Evolutionary conservation across 2,797 vertebrate genomes (phyloP).

Genomic region (Falco columbarius): DNA sequence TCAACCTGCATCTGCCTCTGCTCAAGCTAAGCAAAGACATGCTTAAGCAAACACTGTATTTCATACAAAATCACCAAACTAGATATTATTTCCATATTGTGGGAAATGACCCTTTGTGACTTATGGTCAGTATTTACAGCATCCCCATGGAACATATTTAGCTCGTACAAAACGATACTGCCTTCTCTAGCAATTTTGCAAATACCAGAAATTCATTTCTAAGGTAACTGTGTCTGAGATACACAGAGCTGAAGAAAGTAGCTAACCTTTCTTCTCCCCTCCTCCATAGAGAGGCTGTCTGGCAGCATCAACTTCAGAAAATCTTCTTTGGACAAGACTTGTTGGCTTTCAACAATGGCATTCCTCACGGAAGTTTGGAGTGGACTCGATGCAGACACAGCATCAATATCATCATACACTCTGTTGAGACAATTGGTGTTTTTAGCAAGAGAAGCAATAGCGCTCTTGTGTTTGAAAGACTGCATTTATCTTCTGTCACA

Average conservation of each 20-base stretch:
- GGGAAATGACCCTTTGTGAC: background rate
- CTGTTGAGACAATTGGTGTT: conserved; percentile 75
- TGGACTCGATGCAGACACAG: conserved; percentile 76
- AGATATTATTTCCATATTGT: background rate
- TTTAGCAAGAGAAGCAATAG: conserved; percentile 5
- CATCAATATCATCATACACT: conserved; percentile 83
- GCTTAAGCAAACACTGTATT: background rate
- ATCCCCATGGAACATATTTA: background rate
- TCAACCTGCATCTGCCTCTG: background rate
- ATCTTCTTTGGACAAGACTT: conserved; percentile 89
- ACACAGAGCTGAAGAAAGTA: background rate
- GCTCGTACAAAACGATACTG: background rate
- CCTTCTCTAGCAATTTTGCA: background rate
- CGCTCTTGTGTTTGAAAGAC: background rate
- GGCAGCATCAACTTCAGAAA: conserved; percentile 90
- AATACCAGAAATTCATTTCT: background rate
- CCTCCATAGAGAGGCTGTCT: conserved; percentile 84
- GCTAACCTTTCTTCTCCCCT: conserved; percentile 88
- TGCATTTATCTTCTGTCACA: background rate
- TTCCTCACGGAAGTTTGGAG: conserved; percentile 79
- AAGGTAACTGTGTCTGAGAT: background rate
- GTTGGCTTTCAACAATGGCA: conserved; percentile 78
- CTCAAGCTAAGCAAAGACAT: background rate
- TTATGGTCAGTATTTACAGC: background rate
- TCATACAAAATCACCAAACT: background rate